Evolutionary conservation across 1,140 invertebrate species (phyloP).

Genomic region (Drosophila mayri): DNA sequence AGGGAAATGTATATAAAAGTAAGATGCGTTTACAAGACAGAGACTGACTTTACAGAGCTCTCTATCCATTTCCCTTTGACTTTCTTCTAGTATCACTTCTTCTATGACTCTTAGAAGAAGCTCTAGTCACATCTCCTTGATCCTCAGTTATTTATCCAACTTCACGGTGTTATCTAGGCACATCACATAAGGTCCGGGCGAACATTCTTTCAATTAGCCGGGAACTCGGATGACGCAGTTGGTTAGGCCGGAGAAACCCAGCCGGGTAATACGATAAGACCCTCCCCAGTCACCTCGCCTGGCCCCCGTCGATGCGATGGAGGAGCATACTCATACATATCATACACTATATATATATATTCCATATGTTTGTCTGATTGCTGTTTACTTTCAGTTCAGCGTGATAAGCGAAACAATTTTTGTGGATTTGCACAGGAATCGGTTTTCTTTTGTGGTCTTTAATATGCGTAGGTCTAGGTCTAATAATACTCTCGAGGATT

Average conservation of each 20-base stretch:
- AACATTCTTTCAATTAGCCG: conserved; percentile 7
- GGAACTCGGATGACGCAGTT: conserved; percentile 9
- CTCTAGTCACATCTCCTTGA: not conserved
- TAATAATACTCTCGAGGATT: conserved; percentile 37
- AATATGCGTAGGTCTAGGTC: conserved; percentile 15
- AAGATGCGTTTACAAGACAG: not conserved
- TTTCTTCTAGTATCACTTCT: too few species aligned
- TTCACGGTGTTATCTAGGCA: not conserved
- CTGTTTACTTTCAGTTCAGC: conserved; percentile 2
- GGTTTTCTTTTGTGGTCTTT: not conserved
- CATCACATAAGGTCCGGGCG: not conserved
- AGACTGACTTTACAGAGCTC: not conserved
- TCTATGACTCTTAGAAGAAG: not conserved
- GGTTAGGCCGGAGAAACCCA: conserved; percentile 3
- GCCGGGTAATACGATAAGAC: conserved; percentile 1
- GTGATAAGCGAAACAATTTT: conserved; percentile 16
- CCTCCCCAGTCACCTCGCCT: not conserved
- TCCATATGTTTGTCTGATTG: not conserved
- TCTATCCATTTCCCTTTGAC: not conserved
- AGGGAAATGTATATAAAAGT: not conserved
- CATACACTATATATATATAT: not conserved
- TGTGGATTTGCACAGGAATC: conserved; percentile 1
- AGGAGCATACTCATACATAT: too few species aligned
- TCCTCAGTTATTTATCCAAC: not conserved
- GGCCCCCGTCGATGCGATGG: not conserved